Conservation (phyloP, 1,140 invertebrate genomes). For the Heliconius nattereri region DNA sequence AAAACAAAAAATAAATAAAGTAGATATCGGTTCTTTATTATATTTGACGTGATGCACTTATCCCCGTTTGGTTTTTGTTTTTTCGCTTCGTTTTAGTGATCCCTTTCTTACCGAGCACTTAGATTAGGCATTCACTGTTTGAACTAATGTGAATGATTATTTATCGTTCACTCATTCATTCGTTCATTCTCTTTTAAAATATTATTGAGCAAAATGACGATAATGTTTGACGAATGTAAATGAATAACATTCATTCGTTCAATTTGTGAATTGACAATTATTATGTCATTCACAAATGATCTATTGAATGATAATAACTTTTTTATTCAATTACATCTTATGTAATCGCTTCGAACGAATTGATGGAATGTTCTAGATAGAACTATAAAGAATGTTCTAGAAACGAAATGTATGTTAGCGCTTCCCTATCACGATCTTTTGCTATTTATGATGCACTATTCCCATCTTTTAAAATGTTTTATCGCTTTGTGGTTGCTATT, state of each 20-base stretch:
- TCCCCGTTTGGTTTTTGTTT: conserved; percentile 69
- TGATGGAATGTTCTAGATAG: conserved; percentile 16
- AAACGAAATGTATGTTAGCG: conserved; percentile 32
- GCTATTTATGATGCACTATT: conserved; percentile 41
- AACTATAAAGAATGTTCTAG: conserved; percentile 1
- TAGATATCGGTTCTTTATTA: conserved; percentile 65
- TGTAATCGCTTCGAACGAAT: conserved; percentile 24
- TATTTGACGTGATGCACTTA: conserved; percentile 77
- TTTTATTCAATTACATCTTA: not conserved
- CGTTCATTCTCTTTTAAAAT: not conserved
- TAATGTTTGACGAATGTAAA: not conserved
- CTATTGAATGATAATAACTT: not conserved
- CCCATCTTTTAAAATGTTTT: conserved; percentile 46
- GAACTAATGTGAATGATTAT: conserved; percentile 21
- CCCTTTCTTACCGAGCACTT: conserved; percentile 65
- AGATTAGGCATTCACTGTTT: conserved; percentile 46
- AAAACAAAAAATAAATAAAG: conserved; percentile 57
- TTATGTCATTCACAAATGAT: not conserved
- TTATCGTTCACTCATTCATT: not conserved
- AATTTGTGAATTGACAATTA: conserved; percentile 1
- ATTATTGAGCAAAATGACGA: not conserved
- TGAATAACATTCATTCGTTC: not conserved
- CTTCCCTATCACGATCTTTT: conserved; percentile 40
- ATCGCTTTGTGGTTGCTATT: conserved; percentile 60
- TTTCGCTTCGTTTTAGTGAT: conserved; percentile 74